phyloP scores from a whole-genome alignment of 2,113 vertebrate genomes.

The Sorex fumeus region DNA sequence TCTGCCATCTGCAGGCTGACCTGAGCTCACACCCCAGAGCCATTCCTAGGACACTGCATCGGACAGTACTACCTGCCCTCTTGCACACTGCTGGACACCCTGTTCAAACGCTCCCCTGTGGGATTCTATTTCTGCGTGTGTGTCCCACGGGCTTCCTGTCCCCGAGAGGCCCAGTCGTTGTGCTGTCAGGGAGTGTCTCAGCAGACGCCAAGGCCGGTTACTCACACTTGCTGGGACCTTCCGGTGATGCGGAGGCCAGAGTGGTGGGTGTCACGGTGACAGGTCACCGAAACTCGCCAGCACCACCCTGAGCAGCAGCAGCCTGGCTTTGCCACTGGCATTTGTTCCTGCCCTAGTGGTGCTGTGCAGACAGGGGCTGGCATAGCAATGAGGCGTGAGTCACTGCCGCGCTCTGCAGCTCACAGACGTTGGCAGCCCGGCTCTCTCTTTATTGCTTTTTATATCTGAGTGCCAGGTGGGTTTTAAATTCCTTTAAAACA shows the following conservation, averaged over 20 bases:
- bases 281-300: constrained; percentile 76
- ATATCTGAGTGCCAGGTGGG: constrained; percentile 72
- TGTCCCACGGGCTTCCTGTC: not conserved
- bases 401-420: constrained; percentile 57
- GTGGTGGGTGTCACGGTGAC: not conserved
- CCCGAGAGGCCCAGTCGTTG: constrained; percentile 39
- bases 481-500: constrained; percentile 72
- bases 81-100: not conserved
- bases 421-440: constrained; percentile 68
- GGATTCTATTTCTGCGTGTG: constrained; percentile 67
- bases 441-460: constrained; percentile 79
- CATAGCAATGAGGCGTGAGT: constrained; percentile 77
- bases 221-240: not conserved
- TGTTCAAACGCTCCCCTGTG: constrained; percentile 70
- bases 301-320: constrained; percentile 16
- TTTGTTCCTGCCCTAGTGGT: constrained; percentile 82
- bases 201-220: constrained; percentile 66
- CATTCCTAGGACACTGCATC: constrained; percentile 34
- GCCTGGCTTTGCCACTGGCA: constrained; percentile 67
- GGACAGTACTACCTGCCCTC: constrained; percentile 57
- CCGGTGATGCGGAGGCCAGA: too few species aligned
- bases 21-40: constrained; percentile 49
- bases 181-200: constrained; percentile 5
- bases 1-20: constrained; percentile 22
- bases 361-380: constrained; percentile 62